phyloP scores from a whole-genome alignment of 2,888 invertebrate genomes.

The Pilophorus perplexus region DNA sequence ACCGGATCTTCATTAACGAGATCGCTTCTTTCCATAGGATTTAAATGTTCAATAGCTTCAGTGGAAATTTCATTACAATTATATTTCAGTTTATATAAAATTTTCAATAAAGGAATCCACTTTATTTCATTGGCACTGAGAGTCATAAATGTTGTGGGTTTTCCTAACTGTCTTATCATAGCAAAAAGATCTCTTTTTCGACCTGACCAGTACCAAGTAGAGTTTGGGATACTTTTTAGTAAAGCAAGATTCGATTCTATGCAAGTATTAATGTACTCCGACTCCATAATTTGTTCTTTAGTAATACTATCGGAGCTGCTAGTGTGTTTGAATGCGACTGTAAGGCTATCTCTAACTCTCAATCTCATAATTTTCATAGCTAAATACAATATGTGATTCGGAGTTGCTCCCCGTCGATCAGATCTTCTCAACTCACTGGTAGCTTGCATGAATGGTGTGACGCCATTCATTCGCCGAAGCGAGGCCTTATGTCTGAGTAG shows the following conservation, averaged over 20 bases:
- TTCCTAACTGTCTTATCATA: not conserved
- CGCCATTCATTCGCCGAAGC: too few relatives aligned
- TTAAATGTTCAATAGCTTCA: not conserved
- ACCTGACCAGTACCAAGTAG: not conserved
- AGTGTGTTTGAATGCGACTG: too few relatives aligned
- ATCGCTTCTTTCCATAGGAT: not conserved
- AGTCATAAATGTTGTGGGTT: not conserved
- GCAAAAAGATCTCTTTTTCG: not conserved
- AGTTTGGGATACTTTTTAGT: not conserved
- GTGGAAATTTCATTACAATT: too few relatives aligned
- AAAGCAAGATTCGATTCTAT: not conserved
- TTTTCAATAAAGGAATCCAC: not conserved
- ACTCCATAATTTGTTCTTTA: too few relatives aligned
- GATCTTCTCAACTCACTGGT: constrained; percentile 50
- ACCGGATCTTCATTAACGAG: not conserved
- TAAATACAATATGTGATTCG: constrained; percentile 51
- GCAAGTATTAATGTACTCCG: too few relatives aligned
- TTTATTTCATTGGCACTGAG: not conserved
- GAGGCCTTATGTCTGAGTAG: too few relatives aligned
- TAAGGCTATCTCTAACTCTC: too few relatives aligned
- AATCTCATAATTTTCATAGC: too few relatives aligned
- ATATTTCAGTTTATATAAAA: not conserved
- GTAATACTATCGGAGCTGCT: too few relatives aligned
- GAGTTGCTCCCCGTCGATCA: constrained; percentile 51
- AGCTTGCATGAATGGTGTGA: not conserved